Evolutionary conservation across 2,888 invertebrate genomes (phyloP), one percentile per base, ranked within the genome.

Genomic region (Meteorus colon): DNA sequence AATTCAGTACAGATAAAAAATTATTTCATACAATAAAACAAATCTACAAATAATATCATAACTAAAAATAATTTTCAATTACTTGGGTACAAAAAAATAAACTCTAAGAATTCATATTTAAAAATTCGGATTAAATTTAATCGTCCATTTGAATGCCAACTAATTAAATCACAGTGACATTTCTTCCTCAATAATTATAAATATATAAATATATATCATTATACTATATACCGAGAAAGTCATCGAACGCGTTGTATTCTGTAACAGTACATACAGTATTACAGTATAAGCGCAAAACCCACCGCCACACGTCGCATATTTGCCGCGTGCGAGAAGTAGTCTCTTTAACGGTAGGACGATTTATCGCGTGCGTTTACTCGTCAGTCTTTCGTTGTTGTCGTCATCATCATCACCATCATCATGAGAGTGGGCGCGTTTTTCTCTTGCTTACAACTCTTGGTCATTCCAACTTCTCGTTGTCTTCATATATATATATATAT

Each of bases 331-430:
- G 63, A 34, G 70, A 76, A 73, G 76, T 76, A 67, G 76, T 68
- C 72, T 41, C 73, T 76, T 78, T 78, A 78, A 78, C 78, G 78
- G 78, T 78, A 78, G 78, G 76, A 75, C 74, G 71, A 78, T 78
- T 78, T 78, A 76, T 76, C 78, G 74, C 71, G 76, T 78, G 78
- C 62, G 55, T 63, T 29, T 55, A 65, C 71, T 75, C 66, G 73
- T 74, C 55, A 66, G 51, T 67, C 63, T 45, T 41, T 16, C 48
- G n/a, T 48, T n/a, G 48, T 48, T 16, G 4, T 48, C n/a, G 48
- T 55, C 55, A 19, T 55, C 55, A 55, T 55, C 34, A 48, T 48
- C 16, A 48, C 16, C 48, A 48, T 48, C 48, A 48, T 41, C 41
- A 41, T 41, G 41, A 41, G 8, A 41, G 41, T 41, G 41, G 41